These are phyloP conservation scores for Grallaria varia DNA, from an alignment of 2,113 vertebrate genomes.

Conservation along the genomic window DNA sequence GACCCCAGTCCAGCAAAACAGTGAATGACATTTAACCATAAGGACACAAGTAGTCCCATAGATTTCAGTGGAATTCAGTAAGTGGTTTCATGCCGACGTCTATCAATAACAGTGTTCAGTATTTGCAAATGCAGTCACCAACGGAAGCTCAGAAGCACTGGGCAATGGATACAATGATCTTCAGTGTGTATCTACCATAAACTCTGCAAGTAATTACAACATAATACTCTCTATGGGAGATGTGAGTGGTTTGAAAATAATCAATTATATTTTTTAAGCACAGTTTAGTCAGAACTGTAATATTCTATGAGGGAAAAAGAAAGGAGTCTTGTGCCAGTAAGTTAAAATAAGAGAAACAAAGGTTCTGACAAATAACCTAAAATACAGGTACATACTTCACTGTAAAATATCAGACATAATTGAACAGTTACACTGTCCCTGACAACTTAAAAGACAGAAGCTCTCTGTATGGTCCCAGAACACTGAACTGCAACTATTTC, in stretches of 20 bases:
- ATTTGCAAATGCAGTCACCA: not conserved
- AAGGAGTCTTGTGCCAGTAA: not conserved
- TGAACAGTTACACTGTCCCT: not conserved
- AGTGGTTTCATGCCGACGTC: not conserved
- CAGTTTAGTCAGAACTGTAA: not conserved
- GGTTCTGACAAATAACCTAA: not conserved
- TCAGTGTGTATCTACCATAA: not conserved
- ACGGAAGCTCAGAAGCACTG: not conserved
- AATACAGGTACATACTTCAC: not conserved
- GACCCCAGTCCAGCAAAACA: not conserved
- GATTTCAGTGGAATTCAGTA: not conserved
- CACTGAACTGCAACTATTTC: not conserved
- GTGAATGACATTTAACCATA: not conserved
- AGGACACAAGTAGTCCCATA: not conserved
- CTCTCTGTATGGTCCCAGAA: not conserved
- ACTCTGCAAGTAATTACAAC: not conserved
- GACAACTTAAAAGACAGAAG: not conserved
- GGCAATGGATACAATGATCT: not conserved
- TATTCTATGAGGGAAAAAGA: not conserved
- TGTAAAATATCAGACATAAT: not conserved
- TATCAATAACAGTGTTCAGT: not conserved
- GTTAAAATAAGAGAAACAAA: not conserved
- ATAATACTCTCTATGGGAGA: not conserved
- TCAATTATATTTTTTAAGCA: not conserved
- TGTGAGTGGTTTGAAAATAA: not conserved